These are phyloP conservation scores for Diogma glabrata DNA, from an alignment of 2,888 invertebrate genomes.

Conservation along the genomic window DNA sequence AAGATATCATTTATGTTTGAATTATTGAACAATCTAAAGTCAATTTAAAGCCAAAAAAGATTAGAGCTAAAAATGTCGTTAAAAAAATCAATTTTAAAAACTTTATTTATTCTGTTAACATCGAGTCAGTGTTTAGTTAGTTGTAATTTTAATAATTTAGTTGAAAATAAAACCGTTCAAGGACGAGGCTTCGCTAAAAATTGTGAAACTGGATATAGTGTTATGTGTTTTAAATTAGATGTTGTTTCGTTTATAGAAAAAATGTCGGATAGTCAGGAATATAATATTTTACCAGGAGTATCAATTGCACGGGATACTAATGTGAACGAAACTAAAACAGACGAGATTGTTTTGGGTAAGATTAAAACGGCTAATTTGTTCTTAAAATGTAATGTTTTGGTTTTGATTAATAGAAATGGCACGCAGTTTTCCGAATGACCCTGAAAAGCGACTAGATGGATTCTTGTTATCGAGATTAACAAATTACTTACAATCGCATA, in stretches of 20 bases:
- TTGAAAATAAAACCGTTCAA: too few relatives aligned
- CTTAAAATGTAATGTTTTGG: slow-evolving; percentile 22
- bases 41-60: too few relatives aligned
- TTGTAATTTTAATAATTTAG: slow-evolving; percentile 13
- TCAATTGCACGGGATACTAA: slow-evolving; percentile 56
- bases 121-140: neutral
- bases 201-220: slow-evolving; percentile 49
- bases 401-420: too few relatives aligned
- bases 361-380: neutral
- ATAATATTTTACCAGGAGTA: slow-evolving; percentile 60
- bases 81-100: too few relatives aligned
- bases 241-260: slow-evolving; percentile 65
- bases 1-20: too few relatives aligned
- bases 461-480: slow-evolving; percentile 60
- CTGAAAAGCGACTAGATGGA: slow-evolving; percentile 63
- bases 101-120: too few relatives aligned
- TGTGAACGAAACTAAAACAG: slow-evolving; percentile 43
- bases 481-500: slow-evolving; percentile 59
- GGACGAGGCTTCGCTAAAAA: slow-evolving; percentile 34
- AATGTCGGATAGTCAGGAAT: slow-evolving; percentile 51
- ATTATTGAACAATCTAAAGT: too few relatives aligned
- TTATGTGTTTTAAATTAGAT: slow-evolving; percentile 68
- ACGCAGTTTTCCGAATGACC: slow-evolving; percentile 61
- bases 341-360: slow-evolving; percentile 54
- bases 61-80: too few relatives aligned